A percentile compares a stretch with the other conserved stretches of the same genome.
Conservation (phyloP, 2,888 invertebrate species). For the Ennomos quercinarius region DNA sequence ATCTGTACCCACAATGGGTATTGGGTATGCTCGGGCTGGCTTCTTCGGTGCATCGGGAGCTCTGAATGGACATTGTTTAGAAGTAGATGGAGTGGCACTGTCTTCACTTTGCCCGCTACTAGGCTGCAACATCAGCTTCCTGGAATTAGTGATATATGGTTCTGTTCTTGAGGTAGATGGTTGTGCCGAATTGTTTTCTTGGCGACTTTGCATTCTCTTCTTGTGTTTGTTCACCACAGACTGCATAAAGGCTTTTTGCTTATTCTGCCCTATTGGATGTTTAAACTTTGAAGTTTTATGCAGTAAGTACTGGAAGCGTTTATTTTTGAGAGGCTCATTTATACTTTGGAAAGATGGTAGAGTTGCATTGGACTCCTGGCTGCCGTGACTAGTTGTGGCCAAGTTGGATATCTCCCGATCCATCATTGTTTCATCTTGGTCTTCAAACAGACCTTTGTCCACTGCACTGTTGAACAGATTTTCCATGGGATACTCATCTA, state of each 20-base stretch:
- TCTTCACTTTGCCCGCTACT: conserved; percentile 67
- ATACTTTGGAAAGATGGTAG: conserved; percentile 78
- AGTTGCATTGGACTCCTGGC: conserved; percentile 68
- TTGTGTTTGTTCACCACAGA: conserved; percentile 82
- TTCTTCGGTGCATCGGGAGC: conserved; percentile 73
- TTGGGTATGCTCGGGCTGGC: conserved; percentile 65
- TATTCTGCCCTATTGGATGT: conserved; percentile 79
- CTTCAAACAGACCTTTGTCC: conserved; percentile 78
- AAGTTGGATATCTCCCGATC: conserved; percentile 80
- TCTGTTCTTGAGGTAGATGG: conserved; percentile 78
- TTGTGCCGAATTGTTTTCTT: conserved; percentile 65
- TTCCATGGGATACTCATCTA: conserved; percentile 83
- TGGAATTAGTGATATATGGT: conserved; percentile 68
- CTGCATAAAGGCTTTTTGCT: conserved; percentile 82
- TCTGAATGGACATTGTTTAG: conserved; percentile 69
- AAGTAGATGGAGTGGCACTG: conserved; percentile 68
- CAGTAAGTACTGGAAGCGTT: conserved; percentile 80
- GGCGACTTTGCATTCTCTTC: conserved; percentile 73
- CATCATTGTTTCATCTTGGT: conserved; percentile 79
- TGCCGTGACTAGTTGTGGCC: conserved; percentile 78
- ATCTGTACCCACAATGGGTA: conserved; percentile 87
- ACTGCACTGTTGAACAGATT: conserved; percentile 81
- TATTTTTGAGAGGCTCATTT: conserved; percentile 79
- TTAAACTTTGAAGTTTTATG: conserved; percentile 83
- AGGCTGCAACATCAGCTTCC: conserved; percentile 68